phyloP scores from a whole-genome alignment of 2,797 vertebrate species.

The Cynodonichthys magdalenae region DNA sequence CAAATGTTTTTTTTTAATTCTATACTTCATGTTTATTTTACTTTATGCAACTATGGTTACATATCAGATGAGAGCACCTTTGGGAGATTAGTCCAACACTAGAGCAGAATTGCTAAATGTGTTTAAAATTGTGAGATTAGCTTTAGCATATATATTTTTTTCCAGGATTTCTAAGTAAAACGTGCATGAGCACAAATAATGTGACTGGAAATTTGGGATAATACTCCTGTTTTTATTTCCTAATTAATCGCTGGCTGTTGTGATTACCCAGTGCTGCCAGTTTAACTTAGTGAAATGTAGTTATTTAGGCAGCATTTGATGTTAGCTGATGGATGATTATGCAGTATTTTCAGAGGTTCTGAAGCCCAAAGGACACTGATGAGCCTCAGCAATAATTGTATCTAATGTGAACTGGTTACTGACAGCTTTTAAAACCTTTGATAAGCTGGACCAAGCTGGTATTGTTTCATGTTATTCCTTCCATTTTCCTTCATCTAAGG shows the following conservation, averaged over 20 bases:
- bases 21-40: conserved; percentile 22
- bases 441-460: conserved; percentile 6
- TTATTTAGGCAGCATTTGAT: conserved; percentile 11
- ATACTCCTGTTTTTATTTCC: conserved; percentile 8
- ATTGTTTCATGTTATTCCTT: conserved; percentile 12
- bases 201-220: conserved; percentile 8
- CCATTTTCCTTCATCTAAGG: conserved; percentile 55
- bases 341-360: neutral
- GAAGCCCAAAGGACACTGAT: conserved; percentile 15
- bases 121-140: conserved; percentile 10
- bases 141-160: neutral
- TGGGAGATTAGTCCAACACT: conserved; percentile 37
- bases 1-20: conserved; percentile 39
- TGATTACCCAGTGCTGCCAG: neutral
- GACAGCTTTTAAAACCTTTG: conserved; percentile 18
- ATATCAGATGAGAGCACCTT: conserved; percentile 45
- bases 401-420: conserved; percentile 52
- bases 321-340: neutral
- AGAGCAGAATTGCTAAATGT: conserved; percentile 22
- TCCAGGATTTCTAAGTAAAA: conserved; percentile 4
- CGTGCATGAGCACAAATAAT: conserved; percentile 18
- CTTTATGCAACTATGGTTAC: conserved; percentile 36
- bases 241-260: too few species aligned
- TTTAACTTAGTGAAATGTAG: conserved; percentile 6
- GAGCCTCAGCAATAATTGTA: conserved; percentile 2